These are phyloP conservation scores for Eulemur rubriventer DNA, from an alignment of 2,797 vertebrate species.

Conservation along the genomic window DNA sequence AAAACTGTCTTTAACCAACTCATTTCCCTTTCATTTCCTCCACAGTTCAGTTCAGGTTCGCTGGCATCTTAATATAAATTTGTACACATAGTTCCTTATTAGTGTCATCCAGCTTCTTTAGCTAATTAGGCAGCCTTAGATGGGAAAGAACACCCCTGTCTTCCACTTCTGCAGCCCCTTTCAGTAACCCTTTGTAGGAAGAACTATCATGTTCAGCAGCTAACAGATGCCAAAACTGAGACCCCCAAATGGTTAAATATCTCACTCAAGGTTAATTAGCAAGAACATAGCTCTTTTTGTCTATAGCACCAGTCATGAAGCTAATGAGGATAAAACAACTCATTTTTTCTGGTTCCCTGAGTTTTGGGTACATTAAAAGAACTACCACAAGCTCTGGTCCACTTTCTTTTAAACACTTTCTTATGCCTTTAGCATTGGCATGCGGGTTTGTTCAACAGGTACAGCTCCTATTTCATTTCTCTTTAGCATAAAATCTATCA, in stretches of 20 bases:
- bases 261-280: background rate
- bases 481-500: constrained; percentile 2
- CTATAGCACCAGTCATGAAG: background rate
- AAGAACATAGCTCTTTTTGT: background rate
- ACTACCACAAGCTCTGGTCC: background rate
- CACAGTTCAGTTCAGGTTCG: constrained; percentile 8
- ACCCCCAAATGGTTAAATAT: background rate
- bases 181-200: background rate
- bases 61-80: background rate
- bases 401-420: background rate
- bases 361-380: background rate
- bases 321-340: background rate
- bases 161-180: background rate
- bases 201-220: background rate
- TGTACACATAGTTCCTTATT: background rate
- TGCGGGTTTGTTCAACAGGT: background rate
- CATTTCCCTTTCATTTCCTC: constrained; percentile 17
- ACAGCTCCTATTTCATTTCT: background rate
- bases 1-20: background rate
- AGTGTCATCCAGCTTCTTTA: background rate
- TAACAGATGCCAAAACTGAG: background rate
- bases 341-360: background rate
- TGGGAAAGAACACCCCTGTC: background rate
- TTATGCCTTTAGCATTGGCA: background rate
- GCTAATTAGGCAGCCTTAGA: background rate